These are phyloP conservation scores for Nomia melanderi DNA, from an alignment of 1,140 invertebrate genomes.

Conservation along the genomic window DNA sequence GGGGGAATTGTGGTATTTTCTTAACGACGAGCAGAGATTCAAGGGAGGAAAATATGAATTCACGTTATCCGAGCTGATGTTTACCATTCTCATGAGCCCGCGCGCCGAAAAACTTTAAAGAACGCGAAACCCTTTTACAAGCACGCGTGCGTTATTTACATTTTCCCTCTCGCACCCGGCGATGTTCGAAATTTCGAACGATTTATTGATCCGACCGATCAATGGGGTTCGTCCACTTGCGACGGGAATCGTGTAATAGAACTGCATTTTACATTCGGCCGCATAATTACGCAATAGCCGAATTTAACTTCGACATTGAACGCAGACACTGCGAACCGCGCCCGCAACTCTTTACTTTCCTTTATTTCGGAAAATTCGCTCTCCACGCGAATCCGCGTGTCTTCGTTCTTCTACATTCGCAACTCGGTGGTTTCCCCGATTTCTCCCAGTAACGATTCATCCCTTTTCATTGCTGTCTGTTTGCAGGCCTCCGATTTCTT, in stretches of 20 bases:
- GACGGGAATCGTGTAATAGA: neutral
- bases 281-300: conserved; percentile 1
- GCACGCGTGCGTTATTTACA: neutral
- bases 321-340: too few species aligned
- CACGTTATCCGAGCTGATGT: neutral
- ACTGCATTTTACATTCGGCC: neutral
- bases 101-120: neutral
- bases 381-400: neutral
- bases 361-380: neutral
- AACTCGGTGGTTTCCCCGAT: neutral
- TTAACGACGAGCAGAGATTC: too few species aligned
- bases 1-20: too few species aligned
- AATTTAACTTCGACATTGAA: neutral
- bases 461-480: conserved; percentile 4
- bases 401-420: conserved; percentile 1
- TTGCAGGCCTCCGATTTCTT: neutral
- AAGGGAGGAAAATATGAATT: neutral
- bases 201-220: neutral
- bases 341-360: too few species aligned
- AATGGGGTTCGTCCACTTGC: neutral
- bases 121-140: neutral
- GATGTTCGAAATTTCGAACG: neutral
- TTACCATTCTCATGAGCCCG: neutral
- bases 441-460: neutral
- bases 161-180: neutral